phyloP scores from a whole-genome alignment of 2,888 invertebrate species.

The Polia nebulosa region DNA sequence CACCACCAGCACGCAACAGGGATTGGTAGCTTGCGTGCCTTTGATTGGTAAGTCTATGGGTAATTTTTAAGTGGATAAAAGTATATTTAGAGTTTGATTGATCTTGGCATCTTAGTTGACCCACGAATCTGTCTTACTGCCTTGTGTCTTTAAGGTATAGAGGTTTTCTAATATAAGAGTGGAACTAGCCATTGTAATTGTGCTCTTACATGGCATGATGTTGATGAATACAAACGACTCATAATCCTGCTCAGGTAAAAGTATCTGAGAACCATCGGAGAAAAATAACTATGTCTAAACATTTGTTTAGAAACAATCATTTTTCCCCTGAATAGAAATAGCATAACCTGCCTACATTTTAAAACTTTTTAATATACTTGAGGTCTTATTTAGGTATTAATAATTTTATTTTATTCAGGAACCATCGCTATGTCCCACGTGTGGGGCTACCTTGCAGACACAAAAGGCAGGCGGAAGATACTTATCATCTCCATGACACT shows the following conservation, averaged over 20 bases:
- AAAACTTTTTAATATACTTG: too few species aligned
- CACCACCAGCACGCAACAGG: conserved; percentile 81
- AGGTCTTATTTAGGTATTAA: not conserved
- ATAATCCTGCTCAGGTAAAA: not conserved
- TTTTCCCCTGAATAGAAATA: too few species aligned
- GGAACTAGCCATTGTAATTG: not conserved
- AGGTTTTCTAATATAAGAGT: not conserved
- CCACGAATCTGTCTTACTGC: not conserved
- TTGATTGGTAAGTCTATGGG: conserved; percentile 74
- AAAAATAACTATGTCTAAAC: too few species aligned
- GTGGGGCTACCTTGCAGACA: conserved; percentile 88
- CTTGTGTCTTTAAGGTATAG: not conserved
- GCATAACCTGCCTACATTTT: too few species aligned
- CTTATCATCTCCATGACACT: conserved; percentile 81
- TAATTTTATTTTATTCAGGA: conserved; percentile 78
- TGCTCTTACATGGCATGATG: not conserved
- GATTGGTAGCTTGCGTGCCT: conserved; percentile 82
- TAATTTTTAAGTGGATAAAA: not conserved
- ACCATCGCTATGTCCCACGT: conserved; percentile 83
- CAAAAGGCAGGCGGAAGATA: conserved; percentile 79
- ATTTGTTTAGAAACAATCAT: too few species aligned
- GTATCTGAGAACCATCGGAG: too few species aligned
- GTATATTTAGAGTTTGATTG: too few species aligned
- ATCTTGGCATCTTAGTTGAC: not conserved
- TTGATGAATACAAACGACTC: not conserved